phyloP scores from a whole-genome alignment of 2,888 invertebrate species.

The Lampropteryx suffumata region DNA sequence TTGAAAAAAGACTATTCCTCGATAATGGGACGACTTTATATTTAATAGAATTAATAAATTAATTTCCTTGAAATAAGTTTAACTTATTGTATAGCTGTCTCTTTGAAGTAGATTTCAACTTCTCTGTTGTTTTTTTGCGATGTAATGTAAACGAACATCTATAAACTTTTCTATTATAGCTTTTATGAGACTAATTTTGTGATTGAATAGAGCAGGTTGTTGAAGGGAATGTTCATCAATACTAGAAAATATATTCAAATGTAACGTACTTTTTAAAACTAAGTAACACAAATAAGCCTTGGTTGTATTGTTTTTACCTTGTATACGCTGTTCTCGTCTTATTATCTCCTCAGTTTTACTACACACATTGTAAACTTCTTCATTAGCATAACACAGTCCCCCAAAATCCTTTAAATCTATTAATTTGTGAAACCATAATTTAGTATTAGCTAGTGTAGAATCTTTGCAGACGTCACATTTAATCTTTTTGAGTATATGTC shows the following conservation, averaged over 20 bases:
- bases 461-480: constrained; percentile 1
- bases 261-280: too few species aligned
- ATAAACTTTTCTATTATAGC: not conserved
- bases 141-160: not conserved
- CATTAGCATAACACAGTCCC: not conserved
- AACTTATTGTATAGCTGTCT: not conserved
- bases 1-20: too few species aligned
- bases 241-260: too few species aligned
- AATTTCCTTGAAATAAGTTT: not conserved
- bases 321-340: not conserved
- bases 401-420: not conserved
- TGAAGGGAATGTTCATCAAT: too few species aligned
- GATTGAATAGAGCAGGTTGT: too few species aligned
- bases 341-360: not conserved
- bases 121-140: not conserved
- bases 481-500: not conserved
- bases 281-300: too few species aligned
- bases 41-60: too few species aligned
- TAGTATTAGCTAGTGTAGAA: not conserved
- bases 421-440: not conserved
- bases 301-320: too few species aligned
- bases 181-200: too few species aligned
- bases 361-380: not conserved
- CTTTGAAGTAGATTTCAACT: not conserved
- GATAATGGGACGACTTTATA: too few species aligned